These are phyloP conservation scores for Pseudorasbora parva DNA, from an alignment of 2,113 vertebrate genomes.

Conservation along the genomic window DNA sequence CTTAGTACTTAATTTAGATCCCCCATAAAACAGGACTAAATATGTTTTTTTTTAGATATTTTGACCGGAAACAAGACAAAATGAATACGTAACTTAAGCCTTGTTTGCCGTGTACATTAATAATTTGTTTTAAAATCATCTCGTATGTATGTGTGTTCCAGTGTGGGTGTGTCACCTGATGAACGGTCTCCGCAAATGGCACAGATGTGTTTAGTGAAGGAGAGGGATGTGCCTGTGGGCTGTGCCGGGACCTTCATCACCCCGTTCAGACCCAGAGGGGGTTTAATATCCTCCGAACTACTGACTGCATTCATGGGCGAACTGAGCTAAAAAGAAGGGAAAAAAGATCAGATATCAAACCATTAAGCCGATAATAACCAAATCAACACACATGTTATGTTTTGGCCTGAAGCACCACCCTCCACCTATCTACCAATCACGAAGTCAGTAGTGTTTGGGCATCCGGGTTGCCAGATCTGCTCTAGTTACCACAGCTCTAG, in stretches of 20 bases:
- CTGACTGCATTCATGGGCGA: slow-evolving; percentile 95
- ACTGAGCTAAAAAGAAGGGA: slow-evolving; percentile 80
- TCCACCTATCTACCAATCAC: too few species aligned
- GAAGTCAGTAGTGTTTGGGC: too few species aligned
- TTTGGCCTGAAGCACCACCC: too few species aligned
- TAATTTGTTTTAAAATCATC: not conserved
- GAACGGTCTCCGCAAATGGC: slow-evolving; percentile 98
- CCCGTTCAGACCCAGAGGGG: slow-evolving; percentile 94
- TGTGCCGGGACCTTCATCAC: slow-evolving; percentile 95
- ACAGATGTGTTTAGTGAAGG: slow-evolving; percentile 99
- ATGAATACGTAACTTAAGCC: too few species aligned
- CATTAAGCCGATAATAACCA: slow-evolving; percentile 1
- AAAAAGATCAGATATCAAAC: not conserved
- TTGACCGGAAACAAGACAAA: too few species aligned
- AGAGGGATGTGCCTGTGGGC: slow-evolving; percentile 83
- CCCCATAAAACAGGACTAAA: too few species aligned
- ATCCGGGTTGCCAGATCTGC: too few species aligned
- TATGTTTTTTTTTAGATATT: too few species aligned
- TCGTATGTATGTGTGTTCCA: not conserved
- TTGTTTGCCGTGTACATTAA: not conserved
- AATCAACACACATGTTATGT: too few species aligned
- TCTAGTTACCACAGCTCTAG: too few species aligned
- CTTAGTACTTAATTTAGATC: too few species aligned
- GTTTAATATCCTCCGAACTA: slow-evolving; percentile 97
- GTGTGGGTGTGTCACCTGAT: slow-evolving; percentile 81